These are phyloP conservation scores for Syrista parreyssii DNA, from an alignment of 2,888 invertebrate genomes.

Conservation along the genomic window DNA sequence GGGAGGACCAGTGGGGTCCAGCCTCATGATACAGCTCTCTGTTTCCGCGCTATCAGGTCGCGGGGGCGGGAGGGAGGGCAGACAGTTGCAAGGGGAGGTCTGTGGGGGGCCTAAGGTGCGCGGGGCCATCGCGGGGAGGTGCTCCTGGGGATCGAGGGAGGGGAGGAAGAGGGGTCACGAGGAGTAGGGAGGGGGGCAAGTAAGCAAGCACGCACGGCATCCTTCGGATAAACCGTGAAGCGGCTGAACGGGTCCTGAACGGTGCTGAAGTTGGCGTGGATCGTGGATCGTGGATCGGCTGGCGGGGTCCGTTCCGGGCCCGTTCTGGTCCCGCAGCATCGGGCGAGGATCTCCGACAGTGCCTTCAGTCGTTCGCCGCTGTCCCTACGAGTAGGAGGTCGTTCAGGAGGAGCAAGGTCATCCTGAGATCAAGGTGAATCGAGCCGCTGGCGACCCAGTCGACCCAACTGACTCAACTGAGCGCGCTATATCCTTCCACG, in stretches of 20 bases:
- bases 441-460: not conserved
- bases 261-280: conserved; percentile 27
- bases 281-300: conserved; percentile 30
- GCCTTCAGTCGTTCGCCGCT: conserved; percentile 62
- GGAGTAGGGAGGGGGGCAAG: conserved; percentile 23
- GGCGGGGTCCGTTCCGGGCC: conserved; percentile 36
- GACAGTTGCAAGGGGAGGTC: not conserved
- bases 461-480: not conserved
- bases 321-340: conserved; percentile 38
- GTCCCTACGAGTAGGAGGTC: conserved; percentile 56
- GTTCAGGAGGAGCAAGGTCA: conserved; percentile 15
- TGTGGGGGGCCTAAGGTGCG: not conserved
- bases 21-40: conserved; percentile 1
- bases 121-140: not conserved
- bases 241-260: conserved; percentile 57
- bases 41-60: not conserved
- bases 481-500: not conserved
- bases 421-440: not conserved
- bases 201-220: conserved; percentile 39
- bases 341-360: conserved; percentile 44
- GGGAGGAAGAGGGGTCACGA: conserved; percentile 15
- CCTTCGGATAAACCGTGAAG: conserved; percentile 48
- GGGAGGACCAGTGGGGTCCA: not conserved
- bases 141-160: not conserved
- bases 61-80: not conserved